Conservation (phyloP, 2,797 vertebrate species). For the Peromyscus nudipes region DNA sequence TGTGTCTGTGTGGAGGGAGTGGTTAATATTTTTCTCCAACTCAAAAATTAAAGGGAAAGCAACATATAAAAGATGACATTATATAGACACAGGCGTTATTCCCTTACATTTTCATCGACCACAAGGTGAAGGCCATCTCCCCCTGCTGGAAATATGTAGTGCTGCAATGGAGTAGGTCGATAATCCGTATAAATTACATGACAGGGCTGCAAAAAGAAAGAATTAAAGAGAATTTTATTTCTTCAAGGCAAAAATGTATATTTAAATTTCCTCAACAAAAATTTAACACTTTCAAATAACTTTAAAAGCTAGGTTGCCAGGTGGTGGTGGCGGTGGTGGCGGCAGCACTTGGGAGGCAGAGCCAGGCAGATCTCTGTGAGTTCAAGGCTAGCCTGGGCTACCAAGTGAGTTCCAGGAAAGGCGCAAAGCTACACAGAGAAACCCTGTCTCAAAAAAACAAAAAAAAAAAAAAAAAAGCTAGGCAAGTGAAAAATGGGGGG, state of each 20-base stretch:
- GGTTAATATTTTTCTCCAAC: not conserved
- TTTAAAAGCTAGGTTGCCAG: not conserved
- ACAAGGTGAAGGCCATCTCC: conserved; percentile 98
- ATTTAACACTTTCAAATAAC: not conserved
- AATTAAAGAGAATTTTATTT: conserved; percentile 38
- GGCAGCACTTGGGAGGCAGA: too few relatives aligned
- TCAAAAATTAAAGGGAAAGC: conserved; percentile 39
- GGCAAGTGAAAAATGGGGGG: not conserved
- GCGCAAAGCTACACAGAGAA: too few relatives aligned
- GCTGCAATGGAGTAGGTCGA: conserved; percentile 97
- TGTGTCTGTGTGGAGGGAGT: not conserved
- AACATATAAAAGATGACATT: not conserved
- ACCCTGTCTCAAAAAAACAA: too few relatives aligned
- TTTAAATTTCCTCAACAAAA: not conserved
- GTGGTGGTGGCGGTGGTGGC: too few relatives aligned
- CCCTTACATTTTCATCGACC: conserved; percentile 98
- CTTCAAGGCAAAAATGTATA: not conserved
- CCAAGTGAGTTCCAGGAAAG: too few relatives aligned
- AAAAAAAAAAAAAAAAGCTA: not conserved
- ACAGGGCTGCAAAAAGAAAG: conserved; percentile 92
- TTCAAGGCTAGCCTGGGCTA: too few relatives aligned
- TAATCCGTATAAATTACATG: conserved; percentile 99
- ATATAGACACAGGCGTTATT: not conserved
- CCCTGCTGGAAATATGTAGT: conserved; percentile 99
- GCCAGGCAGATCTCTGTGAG: too few relatives aligned